Conservation (phyloP, 2,888 invertebrate genomes). For the Macaria notata region DNA sequence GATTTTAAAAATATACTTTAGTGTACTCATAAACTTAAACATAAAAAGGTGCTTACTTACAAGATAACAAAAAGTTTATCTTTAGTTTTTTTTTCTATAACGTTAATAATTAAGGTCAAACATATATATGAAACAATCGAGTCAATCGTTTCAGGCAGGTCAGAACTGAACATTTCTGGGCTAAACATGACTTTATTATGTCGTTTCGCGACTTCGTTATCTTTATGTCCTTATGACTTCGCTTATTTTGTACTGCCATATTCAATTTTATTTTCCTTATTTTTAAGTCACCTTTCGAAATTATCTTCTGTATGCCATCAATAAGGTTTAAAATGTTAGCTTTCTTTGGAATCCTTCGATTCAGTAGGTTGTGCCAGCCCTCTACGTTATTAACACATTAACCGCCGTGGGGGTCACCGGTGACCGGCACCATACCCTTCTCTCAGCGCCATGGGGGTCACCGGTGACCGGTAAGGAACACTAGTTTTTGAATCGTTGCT, state of each 20-base stretch:
- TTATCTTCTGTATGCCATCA: conserved; percentile 12
- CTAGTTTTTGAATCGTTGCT: conserved; percentile 14
- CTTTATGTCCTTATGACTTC: background rate
- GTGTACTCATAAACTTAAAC: no score
- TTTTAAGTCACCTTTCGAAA: conserved; percentile 4
- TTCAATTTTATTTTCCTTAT: conserved; percentile 3
- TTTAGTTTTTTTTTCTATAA: background rate
- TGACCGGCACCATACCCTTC: conserved; percentile 9
- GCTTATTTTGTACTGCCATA: conserved; percentile 5
- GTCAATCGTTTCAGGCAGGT: conserved; percentile 8
- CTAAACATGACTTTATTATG: conserved; percentile 6
- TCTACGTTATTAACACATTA: background rate
- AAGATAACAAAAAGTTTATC: background rate
- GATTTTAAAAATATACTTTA: no score
- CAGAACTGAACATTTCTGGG: conserved; percentile 9
- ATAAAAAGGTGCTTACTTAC: no score
- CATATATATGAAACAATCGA: conserved; percentile 7
- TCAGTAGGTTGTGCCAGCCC: no score
- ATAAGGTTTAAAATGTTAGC: background rate
- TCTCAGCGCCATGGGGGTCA: conserved; percentile 13
- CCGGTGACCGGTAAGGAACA: conserved; percentile 15
- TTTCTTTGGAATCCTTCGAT: no score
- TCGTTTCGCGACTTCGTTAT: conserved; percentile 7
- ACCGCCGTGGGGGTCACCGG: conserved; percentile 15
- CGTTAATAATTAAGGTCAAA: conserved; percentile 4